These are phyloP conservation scores for Oreochromis spilurus DNA, from an alignment of 2,113 vertebrate genomes.

Conservation along the genomic window DNA sequence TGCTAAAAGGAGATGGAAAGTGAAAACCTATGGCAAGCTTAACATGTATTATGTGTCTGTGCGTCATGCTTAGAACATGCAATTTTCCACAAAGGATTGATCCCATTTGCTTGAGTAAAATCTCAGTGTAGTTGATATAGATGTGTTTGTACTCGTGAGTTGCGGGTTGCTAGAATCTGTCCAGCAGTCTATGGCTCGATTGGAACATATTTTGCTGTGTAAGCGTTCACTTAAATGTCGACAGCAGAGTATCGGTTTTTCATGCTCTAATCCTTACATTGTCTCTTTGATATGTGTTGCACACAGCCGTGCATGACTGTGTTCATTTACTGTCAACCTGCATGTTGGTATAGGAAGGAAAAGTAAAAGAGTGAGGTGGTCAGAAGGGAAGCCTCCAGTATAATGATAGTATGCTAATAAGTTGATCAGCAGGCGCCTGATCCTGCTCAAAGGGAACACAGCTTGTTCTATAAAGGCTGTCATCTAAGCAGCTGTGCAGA, in stretches of 20 bases:
- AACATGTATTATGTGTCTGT: not conserved
- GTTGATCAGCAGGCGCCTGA: not conserved
- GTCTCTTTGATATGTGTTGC: not conserved
- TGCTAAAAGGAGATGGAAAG: slow-evolving; percentile 6
- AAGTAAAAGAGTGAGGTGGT: not conserved
- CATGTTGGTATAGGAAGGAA: not conserved
- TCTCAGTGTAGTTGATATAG: not conserved
- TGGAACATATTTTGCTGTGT: slow-evolving; percentile 19
- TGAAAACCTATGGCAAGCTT: not conserved
- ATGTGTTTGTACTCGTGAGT: not conserved
- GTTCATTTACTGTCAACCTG: not conserved
- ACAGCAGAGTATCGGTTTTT: slow-evolving; percentile 34
- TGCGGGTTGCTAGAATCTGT: not conserved
- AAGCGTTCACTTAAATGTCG: slow-evolving; percentile 28
- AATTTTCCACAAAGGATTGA: not conserved
- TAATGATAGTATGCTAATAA: not conserved
- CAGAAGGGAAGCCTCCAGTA: not conserved
- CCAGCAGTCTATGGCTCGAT: not conserved
- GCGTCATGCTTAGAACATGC: not conserved
- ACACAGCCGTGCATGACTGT: not conserved
- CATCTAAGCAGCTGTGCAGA: not conserved
- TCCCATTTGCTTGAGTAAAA: not conserved
- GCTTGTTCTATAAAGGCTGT: not conserved
- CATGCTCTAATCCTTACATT: slow-evolving; percentile 42
- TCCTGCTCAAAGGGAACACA: not conserved